Conservation (phyloP, 1,140 invertebrate genomes). For the Brachionus koreanus region DNA sequence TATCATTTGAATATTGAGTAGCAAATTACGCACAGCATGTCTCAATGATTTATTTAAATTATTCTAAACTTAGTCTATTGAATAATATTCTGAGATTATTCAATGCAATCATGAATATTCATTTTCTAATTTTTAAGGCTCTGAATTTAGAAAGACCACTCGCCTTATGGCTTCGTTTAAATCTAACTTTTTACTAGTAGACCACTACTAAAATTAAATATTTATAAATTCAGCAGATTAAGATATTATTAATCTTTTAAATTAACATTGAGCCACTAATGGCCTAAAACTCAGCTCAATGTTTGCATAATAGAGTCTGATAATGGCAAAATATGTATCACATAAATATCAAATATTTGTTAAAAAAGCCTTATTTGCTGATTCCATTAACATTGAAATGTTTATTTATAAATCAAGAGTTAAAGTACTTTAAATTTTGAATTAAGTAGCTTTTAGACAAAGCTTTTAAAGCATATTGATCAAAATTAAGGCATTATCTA, state of each 20-base stretch:
- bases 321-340: constrained; percentile 12
- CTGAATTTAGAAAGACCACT: neutral
- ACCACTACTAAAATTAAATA: neutral
- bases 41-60: constrained; percentile 10
- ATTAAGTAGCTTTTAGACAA: neutral
- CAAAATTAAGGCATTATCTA: neutral
- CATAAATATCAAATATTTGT: constrained; percentile 28
- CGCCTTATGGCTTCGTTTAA: neutral
- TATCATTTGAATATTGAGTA: constrained; percentile 28
- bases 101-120: neutral
- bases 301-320: constrained; percentile 19
- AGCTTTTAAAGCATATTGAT: too few species aligned
- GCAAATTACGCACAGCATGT: neutral
- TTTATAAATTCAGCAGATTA: neutral
- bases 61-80: neutral
- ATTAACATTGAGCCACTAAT: neutral
- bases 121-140: neutral
- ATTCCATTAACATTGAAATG: constrained; percentile 17
- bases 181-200: neutral
- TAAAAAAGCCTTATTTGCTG: neutral
- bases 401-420: neutral
- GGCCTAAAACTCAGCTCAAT: neutral
- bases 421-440: neutral
- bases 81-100: neutral
- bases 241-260: constrained; percentile 13